Conservation (phyloP, 2,888 invertebrate species). For the Timema podura region DNA sequence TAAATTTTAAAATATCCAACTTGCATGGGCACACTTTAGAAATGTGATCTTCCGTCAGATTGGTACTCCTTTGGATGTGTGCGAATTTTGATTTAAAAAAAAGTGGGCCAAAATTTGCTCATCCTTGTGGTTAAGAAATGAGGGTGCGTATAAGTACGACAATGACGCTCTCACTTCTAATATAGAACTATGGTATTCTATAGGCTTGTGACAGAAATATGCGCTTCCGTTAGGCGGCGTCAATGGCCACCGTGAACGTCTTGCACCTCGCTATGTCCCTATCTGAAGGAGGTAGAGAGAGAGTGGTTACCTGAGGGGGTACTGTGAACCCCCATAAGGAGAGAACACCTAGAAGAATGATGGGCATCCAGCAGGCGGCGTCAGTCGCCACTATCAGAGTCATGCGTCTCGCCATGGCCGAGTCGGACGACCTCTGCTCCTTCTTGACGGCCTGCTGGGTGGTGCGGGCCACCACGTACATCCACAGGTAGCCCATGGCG, state of each 20-base stretch:
- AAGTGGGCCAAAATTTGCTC: no score
- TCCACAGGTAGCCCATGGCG: conserved; percentile 48
- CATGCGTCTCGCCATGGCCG: conserved; percentile 49
- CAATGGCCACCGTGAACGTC: conserved; percentile 50
- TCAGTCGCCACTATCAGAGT: conserved; percentile 51
- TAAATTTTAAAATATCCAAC: no score
- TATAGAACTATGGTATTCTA: no score
- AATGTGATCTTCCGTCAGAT: no score
- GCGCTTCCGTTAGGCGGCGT: conserved; percentile 51
- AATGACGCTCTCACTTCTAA: no score
- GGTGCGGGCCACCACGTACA: conserved; percentile 48
- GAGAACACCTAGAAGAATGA: conserved; percentile 47
- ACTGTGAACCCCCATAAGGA: conserved; percentile 46
- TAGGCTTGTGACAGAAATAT: no score
- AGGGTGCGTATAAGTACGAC: no score
- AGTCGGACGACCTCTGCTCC: conserved; percentile 39
- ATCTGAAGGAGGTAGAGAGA: conserved; percentile 39
- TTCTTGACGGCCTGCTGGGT: conserved; percentile 43
- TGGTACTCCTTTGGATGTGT: no score
- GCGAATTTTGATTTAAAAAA: no score
- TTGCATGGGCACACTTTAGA: no score
- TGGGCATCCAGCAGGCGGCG: conserved; percentile 51
- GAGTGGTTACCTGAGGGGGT: conserved; percentile 43
- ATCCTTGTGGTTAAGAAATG: no score
- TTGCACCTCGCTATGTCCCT: conserved; percentile 49